Evolutionary conservation across 2,888 invertebrate species (phyloP).

Genomic region (Griposia aprilina): DNA sequence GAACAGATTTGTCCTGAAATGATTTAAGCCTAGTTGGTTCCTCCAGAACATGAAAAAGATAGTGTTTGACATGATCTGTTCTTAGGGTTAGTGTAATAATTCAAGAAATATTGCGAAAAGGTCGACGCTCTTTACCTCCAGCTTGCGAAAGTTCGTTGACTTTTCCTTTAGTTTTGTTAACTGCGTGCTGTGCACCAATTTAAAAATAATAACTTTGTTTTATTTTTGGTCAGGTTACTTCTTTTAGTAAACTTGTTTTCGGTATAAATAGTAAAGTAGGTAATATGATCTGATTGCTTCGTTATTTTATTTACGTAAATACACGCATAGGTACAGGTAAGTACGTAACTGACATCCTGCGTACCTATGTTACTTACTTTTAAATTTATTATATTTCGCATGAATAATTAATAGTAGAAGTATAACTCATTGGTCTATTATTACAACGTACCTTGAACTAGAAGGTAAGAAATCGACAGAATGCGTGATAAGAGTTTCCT

Average conservation of each 20-base stretch:
- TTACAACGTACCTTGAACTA: constrained; percentile 17
- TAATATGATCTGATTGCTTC: background rate
- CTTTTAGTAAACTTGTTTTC: constrained; percentile 5
- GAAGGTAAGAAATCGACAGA: constrained; percentile 40
- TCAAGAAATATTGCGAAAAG: constrained; percentile 17
- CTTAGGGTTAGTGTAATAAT: constrained; percentile 2
- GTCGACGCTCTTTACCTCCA: constrained; percentile 27
- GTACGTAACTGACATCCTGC: background rate
- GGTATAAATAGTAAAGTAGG: background rate
- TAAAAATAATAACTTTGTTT: constrained; percentile 23
- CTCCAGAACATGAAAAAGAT: background rate
- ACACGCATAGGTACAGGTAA: background rate
- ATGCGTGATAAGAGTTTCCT: constrained; percentile 61
- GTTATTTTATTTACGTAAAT: background rate
- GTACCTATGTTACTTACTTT: background rate
- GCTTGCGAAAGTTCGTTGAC: constrained; percentile 41
- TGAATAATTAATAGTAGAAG: background rate
- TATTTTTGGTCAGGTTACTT: constrained; percentile 14
- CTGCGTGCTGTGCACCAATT: constrained; percentile 20
- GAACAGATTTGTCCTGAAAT: constrained; percentile 17
- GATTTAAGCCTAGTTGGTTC: background rate
- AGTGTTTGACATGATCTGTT: background rate
- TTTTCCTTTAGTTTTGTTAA: constrained; percentile 34
- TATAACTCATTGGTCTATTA: background rate
- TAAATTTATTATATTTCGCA: constrained; percentile 11